These are phyloP conservation scores for human DNA, from an alignment of 2,113 vertebrate genomes.

Conservation along the genomic window GRCh38 chr20:3600501-3601000, in stretches of 20 bases:
- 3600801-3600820: neutral
- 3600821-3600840: conserved; percentile 29
- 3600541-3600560: neutral
- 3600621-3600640: neutral
- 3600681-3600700: neutral
- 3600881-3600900: conserved; percentile 38
- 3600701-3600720: conserved; percentile 27
- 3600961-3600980: conserved; percentile 99
- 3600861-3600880: conserved; percentile 18
- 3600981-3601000: conserved; percentile 99
- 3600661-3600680: neutral
- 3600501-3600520: neutral
- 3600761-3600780: neutral
- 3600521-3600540: neutral
- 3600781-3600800: conserved; percentile 27
- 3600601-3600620: neutral
- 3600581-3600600: neutral
- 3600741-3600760: conserved; percentile 41
- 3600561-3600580: neutral
- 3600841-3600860: conserved; percentile 29
- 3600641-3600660: neutral
- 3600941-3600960: conserved; percentile 96
- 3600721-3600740: neutral
- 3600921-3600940: neutral
- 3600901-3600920: conserved; percentile 41